Base-by-base conservation (phyloP, 2,888 invertebrate genomes). In the Stegana nigrithorax region DNA sequence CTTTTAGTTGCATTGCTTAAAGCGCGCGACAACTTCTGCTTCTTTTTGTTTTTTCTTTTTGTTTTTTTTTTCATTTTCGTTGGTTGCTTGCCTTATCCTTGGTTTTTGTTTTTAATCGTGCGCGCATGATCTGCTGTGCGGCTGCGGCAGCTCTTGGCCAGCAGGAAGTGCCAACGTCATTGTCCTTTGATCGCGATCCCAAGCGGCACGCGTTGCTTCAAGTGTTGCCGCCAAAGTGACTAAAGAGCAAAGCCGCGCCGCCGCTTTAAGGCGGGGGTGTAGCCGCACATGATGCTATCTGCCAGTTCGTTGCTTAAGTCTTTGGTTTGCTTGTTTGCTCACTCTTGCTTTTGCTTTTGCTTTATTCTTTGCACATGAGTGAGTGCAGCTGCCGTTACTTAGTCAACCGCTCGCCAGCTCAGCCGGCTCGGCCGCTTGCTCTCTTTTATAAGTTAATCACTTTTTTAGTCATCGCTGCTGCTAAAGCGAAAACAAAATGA, bases 291-390 rank as follows among this genome's bases (percentile, higher is more conserved):
- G 47, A 21, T 27, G 36, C 36, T 5, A 23, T n/a, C 21, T 32
- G 32, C 50, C 32, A 60, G 73, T 71, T 73, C 47, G 75, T 70
- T 73, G 72, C 71, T 56, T 47, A 73, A 72, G 71, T 70, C 73
- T 73, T 73, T 69, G 69, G 69, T 72, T 12, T 26, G 32, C n/a
- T 36, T 5, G 10, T 23, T 36, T 10, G 36, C 36, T 10, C 36
- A n/a, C n/a, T n/a, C n/a, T 4, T 4, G 10, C 36, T 36, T 36
- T n/a, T 36, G n/a, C 36, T 36, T 36, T n/a, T 36, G 12, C 10
- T 32, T 32, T n/a, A 2, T 32, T n/a, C n/a, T 17, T 25, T 47
- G 3, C 44, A 17, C 8, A 14, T 44, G n/a, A n/a, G n/a, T n/a
- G n/a, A n/a, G n/a, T n/a, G n/a, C n/a, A n/a, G n/a, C n/a, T n/a